Conservation (phyloP, 2,888 invertebrate species). For the Rhingia rostrata region DNA sequence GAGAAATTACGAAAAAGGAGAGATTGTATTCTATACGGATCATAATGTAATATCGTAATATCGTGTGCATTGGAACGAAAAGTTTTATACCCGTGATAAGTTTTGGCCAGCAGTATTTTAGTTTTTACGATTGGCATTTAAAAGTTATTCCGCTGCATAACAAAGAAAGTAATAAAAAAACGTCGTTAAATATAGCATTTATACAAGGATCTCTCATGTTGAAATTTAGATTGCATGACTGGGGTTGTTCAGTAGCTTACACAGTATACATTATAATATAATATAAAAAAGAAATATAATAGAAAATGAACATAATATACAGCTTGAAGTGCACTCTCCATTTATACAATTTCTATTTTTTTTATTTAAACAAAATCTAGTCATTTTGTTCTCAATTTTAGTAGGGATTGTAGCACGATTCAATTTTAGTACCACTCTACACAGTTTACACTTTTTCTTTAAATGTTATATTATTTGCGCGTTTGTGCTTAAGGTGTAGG, state of each 20-base stretch:
- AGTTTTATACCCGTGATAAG: slow-evolving; percentile 56
- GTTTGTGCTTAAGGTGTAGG: too few species aligned
- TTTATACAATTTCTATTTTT: too few species aligned
- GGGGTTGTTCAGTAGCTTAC: background rate
- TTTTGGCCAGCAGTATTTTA: slow-evolving; percentile 57
- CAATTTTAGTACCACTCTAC: too few species aligned
- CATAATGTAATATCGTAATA: slow-evolving; percentile 61
- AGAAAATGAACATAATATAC: background rate
- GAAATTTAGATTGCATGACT: slow-evolving; percentile 32
- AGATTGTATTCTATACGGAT: slow-evolving; percentile 54
- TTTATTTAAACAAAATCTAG: too few species aligned
- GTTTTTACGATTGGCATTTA: slow-evolving; percentile 65
- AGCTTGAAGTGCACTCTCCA: background rate
- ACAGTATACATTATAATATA: slow-evolving; percentile 2
- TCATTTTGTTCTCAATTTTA: too few species aligned
- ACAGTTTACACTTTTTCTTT: too few species aligned
- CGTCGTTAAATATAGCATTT: slow-evolving; percentile 53
- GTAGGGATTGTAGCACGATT: too few species aligned
- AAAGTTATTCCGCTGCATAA: slow-evolving; percentile 47
- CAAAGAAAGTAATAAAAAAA: slow-evolving; percentile 61
- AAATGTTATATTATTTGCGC: too few species aligned
- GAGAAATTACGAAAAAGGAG: slow-evolving; percentile 43
- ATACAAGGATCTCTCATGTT: slow-evolving; percentile 42
- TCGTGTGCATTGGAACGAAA: slow-evolving; percentile 54
- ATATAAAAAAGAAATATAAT: background rate